Base-by-base conservation (phyloP, 1,140 invertebrate species). In the Diorhabda sublineata region DNA sequence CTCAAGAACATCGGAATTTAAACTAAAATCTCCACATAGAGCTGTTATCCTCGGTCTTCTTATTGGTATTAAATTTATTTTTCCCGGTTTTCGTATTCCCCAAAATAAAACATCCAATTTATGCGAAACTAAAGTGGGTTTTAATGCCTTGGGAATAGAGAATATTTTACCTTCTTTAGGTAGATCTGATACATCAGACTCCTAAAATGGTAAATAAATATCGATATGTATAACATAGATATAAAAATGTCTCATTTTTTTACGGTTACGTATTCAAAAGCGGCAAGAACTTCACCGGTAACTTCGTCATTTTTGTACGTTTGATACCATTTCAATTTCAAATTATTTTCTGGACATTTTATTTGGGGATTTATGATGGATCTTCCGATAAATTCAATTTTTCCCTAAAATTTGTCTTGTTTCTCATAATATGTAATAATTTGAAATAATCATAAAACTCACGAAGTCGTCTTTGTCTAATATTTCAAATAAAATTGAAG, bases 51-150 rank as follows among this genome's bases (percentile, higher is more conserved):
- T 84, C 0, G 87, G 87, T 69, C 83, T 85, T 52, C 81, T 81
- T 0, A 86, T 83, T 1, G 81, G 77, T 1, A 77, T 63, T 6
- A 79, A 77, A 68, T 83, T 76, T 3, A 84, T 73, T 73, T 83
- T 85, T 65, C 81, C 83, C 69, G 88, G 78, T 60, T 88, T 82
- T 41, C 87, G 77, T 0, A 89, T 77, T 11, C 88, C 88, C 88
- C 87, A 89, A 79, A 88, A 88, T 64, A 87, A 84, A 4, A 88
- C 80, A 68, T 89, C 87, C 3, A 89, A 74, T 69, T 81, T 83
- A 69, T 74, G 79, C 68, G 69, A 64, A 61, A 73, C 67, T 43
- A 80, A 45, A 43, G 61, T 66, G 11, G 85, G 84, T 62, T 81
- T 81, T 72, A 86, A 84, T 69, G 85, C 83, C 47, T 82, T 77